These are phyloP conservation scores for Pteropus alecto DNA, from an alignment of 2,113 vertebrate genomes.

Conservation along the genomic window DNA sequence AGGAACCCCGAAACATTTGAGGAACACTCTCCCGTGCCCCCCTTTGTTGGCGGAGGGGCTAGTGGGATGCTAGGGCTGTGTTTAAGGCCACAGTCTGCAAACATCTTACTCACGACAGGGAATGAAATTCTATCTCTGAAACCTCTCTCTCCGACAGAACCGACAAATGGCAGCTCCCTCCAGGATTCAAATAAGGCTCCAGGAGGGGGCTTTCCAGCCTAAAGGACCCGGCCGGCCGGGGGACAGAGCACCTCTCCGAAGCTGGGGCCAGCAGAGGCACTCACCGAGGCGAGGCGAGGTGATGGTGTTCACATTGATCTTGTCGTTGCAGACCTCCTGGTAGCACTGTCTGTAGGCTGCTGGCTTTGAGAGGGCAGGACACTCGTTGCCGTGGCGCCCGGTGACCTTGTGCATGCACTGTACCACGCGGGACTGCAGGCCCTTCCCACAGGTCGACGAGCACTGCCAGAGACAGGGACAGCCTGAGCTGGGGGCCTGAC, in stretches of 20 bases:
- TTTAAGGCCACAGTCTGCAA: conserved; percentile 1
- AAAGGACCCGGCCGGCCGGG: neutral
- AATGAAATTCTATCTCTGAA: conserved; percentile 38
- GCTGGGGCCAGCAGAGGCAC: conserved; percentile 30
- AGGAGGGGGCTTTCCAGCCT: neutral
- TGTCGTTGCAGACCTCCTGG: conserved; percentile 91
- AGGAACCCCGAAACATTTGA: conserved; percentile 7
- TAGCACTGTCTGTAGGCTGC: conserved; percentile 93
- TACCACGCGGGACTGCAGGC: conserved; percentile 96
- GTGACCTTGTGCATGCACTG: conserved; percentile 98
- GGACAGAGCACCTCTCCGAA: neutral
- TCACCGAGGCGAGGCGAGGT: conserved; percentile 96
- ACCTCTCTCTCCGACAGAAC: neutral
- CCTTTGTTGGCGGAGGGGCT: neutral
- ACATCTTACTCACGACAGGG: neutral
- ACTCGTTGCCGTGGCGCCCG: conserved; percentile 94
- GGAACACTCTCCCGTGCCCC: neutral
- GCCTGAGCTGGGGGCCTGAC: neutral
- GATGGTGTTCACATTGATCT: conserved; percentile 94
- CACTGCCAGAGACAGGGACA: conserved; percentile 86
- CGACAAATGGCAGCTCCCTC: neutral
- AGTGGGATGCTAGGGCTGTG: neutral
- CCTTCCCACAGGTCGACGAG: conserved; percentile 94
- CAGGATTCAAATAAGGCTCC: neutral
- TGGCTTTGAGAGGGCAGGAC: conserved; percentile 87